These are phyloP conservation scores for Dasysyrphus albostriatus DNA, from an alignment of 2,888 invertebrate genomes.

Conservation along the genomic window DNA sequence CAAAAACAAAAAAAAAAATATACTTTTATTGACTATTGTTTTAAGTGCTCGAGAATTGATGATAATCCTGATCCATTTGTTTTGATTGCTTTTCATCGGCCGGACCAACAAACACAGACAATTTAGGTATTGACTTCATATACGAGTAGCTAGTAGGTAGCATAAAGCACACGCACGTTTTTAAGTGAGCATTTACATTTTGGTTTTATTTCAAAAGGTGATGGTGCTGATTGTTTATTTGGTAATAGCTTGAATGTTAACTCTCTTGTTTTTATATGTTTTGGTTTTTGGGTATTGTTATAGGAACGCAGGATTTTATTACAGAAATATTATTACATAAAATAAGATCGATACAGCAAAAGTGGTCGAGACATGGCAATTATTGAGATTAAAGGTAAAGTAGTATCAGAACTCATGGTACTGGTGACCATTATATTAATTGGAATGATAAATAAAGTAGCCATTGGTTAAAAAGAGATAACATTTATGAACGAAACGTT, in stretches of 20 bases:
- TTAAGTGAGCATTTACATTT: conserved; percentile 46
- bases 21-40: conserved; percentile 48
- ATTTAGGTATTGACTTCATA: conserved; percentile 51
- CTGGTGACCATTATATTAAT: neutral
- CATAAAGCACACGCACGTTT: conserved; percentile 37
- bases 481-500: neutral
- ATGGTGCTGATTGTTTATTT: conserved; percentile 32
- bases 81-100: conserved; percentile 72
- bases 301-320: neutral
- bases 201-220: conserved; percentile 3
- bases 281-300: neutral
- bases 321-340: neutral
- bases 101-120: neutral
- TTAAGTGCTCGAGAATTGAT: conserved; percentile 67
- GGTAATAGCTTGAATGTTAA: neutral
- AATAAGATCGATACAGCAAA: neutral
- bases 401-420: neutral
- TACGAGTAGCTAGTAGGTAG: conserved; percentile 1
- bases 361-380: conserved; percentile 7
- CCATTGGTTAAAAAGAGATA: neutral
- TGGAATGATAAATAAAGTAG: neutral
- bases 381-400: neutral
- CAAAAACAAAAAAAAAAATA: neutral
- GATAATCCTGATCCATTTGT: conserved; percentile 69
- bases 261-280: neutral